Evolutionary conservation across 2,113 vertebrate genomes (phyloP), one percentile per base, ranked within the genome.

Genomic region (Orthonyx spaldingii): DNA sequence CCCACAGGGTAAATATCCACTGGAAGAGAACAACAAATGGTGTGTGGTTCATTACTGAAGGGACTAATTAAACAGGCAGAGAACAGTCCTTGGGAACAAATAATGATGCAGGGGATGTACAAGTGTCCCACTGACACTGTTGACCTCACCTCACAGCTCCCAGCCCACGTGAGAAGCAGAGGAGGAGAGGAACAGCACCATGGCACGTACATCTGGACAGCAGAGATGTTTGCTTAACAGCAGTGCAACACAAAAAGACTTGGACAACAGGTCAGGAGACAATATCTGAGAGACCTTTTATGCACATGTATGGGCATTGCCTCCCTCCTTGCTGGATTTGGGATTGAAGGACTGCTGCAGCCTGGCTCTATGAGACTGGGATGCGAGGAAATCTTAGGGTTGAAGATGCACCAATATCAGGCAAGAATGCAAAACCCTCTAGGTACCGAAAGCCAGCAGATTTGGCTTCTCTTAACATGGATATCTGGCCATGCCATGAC

Each of bases 1-100:
- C 82, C 60, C 63, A 70, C 35, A 22, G 52, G 28, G 33, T 18
- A 80, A 77, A 81, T 61, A 80, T 10, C 66, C 68, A 2, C 64
- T 49, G 84, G 81, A 93, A 93, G 37, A 37, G 64, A 93, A 84
- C 72, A 87, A 90, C 16, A 87, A 96, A 81, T 17, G 9, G 41
- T 53, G 33, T 49, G 65, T 1, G 3, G 46, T 61, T 94, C 61
- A 52, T 93, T 91, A 91, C 68, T 61, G 50, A 61, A 84, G 81
- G 42, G 81, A 69, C n/a, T 76, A 86, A 91, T 89, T 93, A 93
- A 79, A 63, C 61, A 71, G 50, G 65, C 44, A 87, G 21, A 42
- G 39, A 89, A 66, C 27, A 79, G 35, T 66, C 66, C 47, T 80
- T 60, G 49, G 59, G 53, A 86, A 52, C 44, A 89, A 91, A 81